Evolutionary conservation across 2,113 vertebrate genomes (phyloP), one percentile per base, ranked within the genome.

Genomic region (Cranoglanis bouderius): DNA sequence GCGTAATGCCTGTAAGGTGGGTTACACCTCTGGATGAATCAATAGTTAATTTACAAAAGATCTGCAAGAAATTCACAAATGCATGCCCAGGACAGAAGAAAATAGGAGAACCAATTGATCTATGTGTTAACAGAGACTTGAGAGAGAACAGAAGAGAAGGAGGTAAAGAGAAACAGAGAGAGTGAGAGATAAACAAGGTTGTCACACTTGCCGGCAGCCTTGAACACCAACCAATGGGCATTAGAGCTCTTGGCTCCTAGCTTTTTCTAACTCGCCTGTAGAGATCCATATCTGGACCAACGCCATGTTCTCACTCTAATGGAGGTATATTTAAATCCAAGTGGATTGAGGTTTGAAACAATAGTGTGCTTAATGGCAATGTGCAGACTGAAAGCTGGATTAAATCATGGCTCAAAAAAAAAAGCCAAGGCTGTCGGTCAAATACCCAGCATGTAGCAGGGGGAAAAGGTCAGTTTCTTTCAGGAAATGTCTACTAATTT

Each of bases 381-480:
- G 90, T 90, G 87, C 70, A 85, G 81, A 90, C 89, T 90, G 87
- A 70, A 91, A 92, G 84, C 90, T 88, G 92, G 43, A 83, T 35
- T 61, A 78, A 85, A 43, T 49, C 40, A 78, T 29, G 21, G 19
- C 32, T 63, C 65, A 35, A 57, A 88, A 84, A 43, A 43, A 43
- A 88, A 55, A 81, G 88, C 88, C 32, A 84, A 55, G 89, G 91
- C 89, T 67, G 91, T 61, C 92, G 13, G 83, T 94, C 90, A 94
- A 92, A 91, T 85, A n/a, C 1, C 29, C 91, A 92, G 92, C 89
- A 85, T 88, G 91, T 82, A 0, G 9, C n/a, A 40, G 85, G 88
- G 88, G 92, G n/a, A n/a, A 93, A 93, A 94, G 93, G 90, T 93
- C 90, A 91, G 74, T 88, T 93, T 86, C 89, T 88, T 91, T 85